Base-by-base conservation (phyloP, 2,888 invertebrate species). In the Zaprionus obscuricornis region DNA sequence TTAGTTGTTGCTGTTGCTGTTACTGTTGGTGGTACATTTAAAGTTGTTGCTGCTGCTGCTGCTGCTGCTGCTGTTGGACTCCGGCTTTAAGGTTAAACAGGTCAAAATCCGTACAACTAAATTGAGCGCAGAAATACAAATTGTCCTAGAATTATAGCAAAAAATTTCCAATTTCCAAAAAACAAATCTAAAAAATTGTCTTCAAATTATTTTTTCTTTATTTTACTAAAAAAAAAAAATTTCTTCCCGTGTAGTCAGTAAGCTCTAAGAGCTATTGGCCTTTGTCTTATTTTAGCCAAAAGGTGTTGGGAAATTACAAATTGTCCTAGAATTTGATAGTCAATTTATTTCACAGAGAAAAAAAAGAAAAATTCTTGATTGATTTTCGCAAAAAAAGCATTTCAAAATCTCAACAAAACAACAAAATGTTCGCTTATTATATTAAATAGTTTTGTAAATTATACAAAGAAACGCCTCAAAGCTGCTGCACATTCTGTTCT, bases 31-130 rank as follows among this genome's bases (percentile, higher is more conserved):
- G 63, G 55, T 49, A 59, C 57, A 57, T 58, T 59, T 60, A 43
- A 46, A 62, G 55, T 58, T 62, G 55, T 34, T 67, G 54, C 29
- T 58, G 60, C 27, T 57, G 58, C 26, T 57, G 54, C 18, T 56
- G 50, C 45, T 67, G 51, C 17, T 22, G 24, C 31, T 45, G 11
- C 17, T 51, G 58, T 56, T 60, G 71, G 77, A 65, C 70, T 66
- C 65, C 49, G 66, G 66, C 62, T 75, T 70, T 76, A 76, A 82
- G 88, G 88, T 88, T 87, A 89, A 85, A 74, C 88, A 88, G 88
- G 88, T 88, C 89, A 88, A 88, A 87, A 79, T 87, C 84, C 76
- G 86, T 88, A 88, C 88, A 88, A 88, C 89, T 88, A 89, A 88
- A 88, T 88, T 88, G 88, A 88, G 87, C 88, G 75, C 76, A 86